Percentiles rank a stretch among this genome's conserved stretches.
phyloP scores from a whole-genome alignment of 2,888 invertebrate species.

The Drosophila anomelani region DNA sequence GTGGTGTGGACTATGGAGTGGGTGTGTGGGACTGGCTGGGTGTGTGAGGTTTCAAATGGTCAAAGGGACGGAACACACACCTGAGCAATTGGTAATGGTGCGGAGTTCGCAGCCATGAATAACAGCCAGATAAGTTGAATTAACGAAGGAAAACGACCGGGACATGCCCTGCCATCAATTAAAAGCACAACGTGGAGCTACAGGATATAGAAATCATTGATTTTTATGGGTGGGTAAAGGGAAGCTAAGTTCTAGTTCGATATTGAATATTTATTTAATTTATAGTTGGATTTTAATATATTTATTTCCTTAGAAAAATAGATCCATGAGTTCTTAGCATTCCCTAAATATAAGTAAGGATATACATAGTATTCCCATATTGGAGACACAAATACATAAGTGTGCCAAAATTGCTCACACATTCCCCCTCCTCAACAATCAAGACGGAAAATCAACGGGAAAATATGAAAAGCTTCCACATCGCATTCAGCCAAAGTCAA shows the following conservation, averaged over 20 bases:
- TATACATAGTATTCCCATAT: neutral
- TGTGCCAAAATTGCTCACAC: neutral
- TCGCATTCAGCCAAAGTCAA: constrained; percentile 13
- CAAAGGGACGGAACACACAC: constrained; percentile 57
- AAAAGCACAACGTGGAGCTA: neutral
- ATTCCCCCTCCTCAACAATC: neutral
- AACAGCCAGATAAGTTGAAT: constrained; percentile 18
- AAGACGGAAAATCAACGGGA: constrained; percentile 24
- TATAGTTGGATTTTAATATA: too few relatives aligned
- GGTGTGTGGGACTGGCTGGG: constrained; percentile 11
- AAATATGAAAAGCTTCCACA: constrained; percentile 8
- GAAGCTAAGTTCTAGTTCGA: neutral
- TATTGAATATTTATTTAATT: neutral
- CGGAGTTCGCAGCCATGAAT: constrained; percentile 40
- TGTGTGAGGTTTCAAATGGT: constrained; percentile 31
- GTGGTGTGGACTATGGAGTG: constrained; percentile 9
- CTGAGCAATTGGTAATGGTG: constrained; percentile 72
- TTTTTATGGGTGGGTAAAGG: too few relatives aligned
- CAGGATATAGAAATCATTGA: neutral
- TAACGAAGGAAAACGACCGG: constrained; percentile 14
- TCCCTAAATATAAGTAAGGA: neutral
- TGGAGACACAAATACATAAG: too few relatives aligned
- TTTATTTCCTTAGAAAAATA: neutral
- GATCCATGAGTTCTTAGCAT: neutral
- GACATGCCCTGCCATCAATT: constrained; percentile 22